A percentile compares a stretch with the other conserved stretches of the same genome.
Evolutionary conservation across 2,888 invertebrate species (phyloP).

Genomic region (Heliconius charithonia): DNA sequence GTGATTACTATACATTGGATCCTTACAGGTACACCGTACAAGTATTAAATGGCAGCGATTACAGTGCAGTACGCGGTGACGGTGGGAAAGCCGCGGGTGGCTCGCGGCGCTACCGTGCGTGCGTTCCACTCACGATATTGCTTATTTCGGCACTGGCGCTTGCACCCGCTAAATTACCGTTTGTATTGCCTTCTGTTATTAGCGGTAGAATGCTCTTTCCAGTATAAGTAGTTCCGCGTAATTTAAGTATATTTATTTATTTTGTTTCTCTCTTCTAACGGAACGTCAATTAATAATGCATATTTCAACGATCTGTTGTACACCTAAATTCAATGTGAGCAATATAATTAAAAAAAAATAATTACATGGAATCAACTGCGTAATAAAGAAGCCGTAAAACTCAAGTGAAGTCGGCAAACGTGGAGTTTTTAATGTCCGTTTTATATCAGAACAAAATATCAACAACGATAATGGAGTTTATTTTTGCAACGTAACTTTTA

Average conservation of each 20-base stretch:
- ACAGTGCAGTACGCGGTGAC: conserved; percentile 49
- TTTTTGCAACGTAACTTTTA: conserved; percentile 24
- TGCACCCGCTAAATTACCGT: conserved; percentile 73
- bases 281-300: neutral
- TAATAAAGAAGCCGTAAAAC: conserved; percentile 65
- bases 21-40: conserved; percentile 44
- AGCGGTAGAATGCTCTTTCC: conserved; percentile 62
- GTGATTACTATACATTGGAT: conserved; percentile 11
- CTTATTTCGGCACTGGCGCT: conserved; percentile 74
- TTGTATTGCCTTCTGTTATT: conserved; percentile 80
- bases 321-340: neutral
- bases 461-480: conserved; percentile 3
- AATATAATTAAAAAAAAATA: neutral
- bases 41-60: conserved; percentile 48
- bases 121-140: conserved; percentile 77
- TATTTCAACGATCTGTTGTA: neutral
- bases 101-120: conserved; percentile 79
- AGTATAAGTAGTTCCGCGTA: conserved; percentile 60
- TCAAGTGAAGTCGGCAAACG: conserved; percentile 48
- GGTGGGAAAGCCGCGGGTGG: conserved; percentile 76
- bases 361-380: conserved; percentile 47
- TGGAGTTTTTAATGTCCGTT: conserved; percentile 13
- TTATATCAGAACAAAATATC: conserved; percentile 23
- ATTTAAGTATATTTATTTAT: conserved; percentile 4
- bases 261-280: neutral